Evolutionary conservation across 2,797 vertebrate genomes (phyloP).

Genomic region (Onychomys torridus): DNA sequence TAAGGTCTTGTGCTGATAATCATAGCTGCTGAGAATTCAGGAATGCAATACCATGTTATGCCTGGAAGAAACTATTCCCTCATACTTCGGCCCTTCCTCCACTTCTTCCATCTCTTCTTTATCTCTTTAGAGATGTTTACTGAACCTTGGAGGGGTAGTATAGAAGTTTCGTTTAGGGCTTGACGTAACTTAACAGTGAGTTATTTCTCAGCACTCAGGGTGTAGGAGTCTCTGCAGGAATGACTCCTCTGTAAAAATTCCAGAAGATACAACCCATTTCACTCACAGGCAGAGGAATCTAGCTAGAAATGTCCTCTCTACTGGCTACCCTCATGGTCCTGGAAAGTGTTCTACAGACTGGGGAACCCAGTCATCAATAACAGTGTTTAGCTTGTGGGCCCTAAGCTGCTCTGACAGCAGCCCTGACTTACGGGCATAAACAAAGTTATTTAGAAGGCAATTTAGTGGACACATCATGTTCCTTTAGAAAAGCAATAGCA

Average conservation of each 20-base stretch:
- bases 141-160: not conserved
- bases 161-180: not conserved
- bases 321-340: not conserved
- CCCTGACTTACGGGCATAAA: not conserved
- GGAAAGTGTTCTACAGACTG: not conserved
- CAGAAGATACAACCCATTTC: not conserved
- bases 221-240: no score
- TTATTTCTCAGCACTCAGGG: not conserved
- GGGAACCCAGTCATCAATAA: not conserved
- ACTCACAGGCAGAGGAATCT: not conserved
- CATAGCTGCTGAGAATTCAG: not conserved
- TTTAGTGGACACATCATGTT: not conserved
- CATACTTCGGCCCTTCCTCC: not conserved
- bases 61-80: not conserved
- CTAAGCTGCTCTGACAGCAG: not conserved
- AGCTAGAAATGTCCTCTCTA: not conserved
- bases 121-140: not conserved
- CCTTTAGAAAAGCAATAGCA: not conserved
- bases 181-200: not conserved
- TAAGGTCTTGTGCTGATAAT: not conserved
- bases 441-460: not conserved
- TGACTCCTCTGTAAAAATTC: not conserved
- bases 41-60: fast-evolving
- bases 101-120: not conserved
- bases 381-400: not conserved